phyloP scores from a whole-genome alignment of 2,888 invertebrate species.

The Parasteatoda lunata region DNA sequence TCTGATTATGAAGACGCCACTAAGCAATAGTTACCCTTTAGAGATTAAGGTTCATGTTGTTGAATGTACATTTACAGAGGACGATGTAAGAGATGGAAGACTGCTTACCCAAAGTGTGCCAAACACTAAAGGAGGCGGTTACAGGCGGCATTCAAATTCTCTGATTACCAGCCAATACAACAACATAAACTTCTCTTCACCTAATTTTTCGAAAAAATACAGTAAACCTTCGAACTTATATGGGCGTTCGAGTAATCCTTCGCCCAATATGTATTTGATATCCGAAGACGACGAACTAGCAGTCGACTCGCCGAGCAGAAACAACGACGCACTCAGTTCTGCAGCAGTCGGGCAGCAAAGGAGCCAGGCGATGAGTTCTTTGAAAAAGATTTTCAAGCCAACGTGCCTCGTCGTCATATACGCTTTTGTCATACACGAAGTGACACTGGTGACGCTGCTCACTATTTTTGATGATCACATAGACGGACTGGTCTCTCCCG shows the following conservation, averaged over 20 bases:
- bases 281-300: constrained; percentile 22
- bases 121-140: not conserved
- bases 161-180: constrained; percentile 18
- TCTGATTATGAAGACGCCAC: not conserved
- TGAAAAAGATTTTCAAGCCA: not conserved
- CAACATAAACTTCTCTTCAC: constrained; percentile 28
- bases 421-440: constrained; percentile 19
- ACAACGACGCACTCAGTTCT: too few relatives aligned
- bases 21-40: not conserved
- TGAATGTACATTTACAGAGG: constrained; percentile 31
- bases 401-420: constrained; percentile 12
- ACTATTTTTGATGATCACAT: constrained; percentile 21
- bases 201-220: constrained; percentile 1
- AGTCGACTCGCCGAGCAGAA: too few relatives aligned
- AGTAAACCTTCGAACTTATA: constrained; percentile 8
- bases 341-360: not conserved
- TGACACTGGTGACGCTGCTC: constrained; percentile 18
- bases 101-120: not conserved
- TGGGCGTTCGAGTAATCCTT: not conserved
- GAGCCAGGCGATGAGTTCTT: not conserved
- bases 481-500: not conserved
- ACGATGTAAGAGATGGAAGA: not conserved
- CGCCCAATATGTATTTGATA: constrained; percentile 27
- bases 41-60: constrained; percentile 53
- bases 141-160: constrained; percentile 33